Conservation (phyloP, 2,888 invertebrate genomes). For the Penaeus monodon region DNA sequence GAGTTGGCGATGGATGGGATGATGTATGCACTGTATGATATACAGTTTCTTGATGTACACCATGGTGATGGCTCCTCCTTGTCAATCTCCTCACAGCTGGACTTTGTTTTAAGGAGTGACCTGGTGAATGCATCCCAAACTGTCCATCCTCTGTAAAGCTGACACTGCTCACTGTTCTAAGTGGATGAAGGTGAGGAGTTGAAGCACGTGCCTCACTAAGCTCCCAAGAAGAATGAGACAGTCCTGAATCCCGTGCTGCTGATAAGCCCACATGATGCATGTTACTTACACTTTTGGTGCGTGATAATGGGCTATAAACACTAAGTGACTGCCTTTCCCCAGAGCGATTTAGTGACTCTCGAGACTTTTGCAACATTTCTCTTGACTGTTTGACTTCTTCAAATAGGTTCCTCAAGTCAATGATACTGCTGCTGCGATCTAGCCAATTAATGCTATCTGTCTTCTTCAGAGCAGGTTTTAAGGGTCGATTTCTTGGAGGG, state of each 20-base stretch:
- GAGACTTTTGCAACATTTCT: conserved; percentile 43
- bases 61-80: neutral
- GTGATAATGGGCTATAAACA: conserved; percentile 35
- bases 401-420: conserved; percentile 48
- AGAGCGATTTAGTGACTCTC: conserved; percentile 29
- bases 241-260: conserved; percentile 32
- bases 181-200: conserved; percentile 34
- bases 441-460: conserved; percentile 48
- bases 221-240: conserved; percentile 54
- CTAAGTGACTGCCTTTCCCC: conserved; percentile 1
- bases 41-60: conserved; percentile 37
- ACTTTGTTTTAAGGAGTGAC: conserved; percentile 25
- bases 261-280: conserved; percentile 41
- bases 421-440: conserved; percentile 58
- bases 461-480: conserved; percentile 41
- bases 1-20: neutral
- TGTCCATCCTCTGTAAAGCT: conserved; percentile 36
- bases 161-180: conserved; percentile 27
- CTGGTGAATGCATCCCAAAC: conserved; percentile 2
- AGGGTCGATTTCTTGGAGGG: conserved; percentile 34
- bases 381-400: conserved; percentile 58
- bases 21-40: conserved; percentile 54
- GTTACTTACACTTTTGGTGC: conserved; percentile 48
- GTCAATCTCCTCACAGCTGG: conserved; percentile 48
- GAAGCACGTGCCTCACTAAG: conserved; percentile 4